Evolutionary conservation across 2,797 vertebrate genomes (phyloP), one percentile per base, ranked within the genome.

Genomic region (Enteromius radiatus): DNA sequence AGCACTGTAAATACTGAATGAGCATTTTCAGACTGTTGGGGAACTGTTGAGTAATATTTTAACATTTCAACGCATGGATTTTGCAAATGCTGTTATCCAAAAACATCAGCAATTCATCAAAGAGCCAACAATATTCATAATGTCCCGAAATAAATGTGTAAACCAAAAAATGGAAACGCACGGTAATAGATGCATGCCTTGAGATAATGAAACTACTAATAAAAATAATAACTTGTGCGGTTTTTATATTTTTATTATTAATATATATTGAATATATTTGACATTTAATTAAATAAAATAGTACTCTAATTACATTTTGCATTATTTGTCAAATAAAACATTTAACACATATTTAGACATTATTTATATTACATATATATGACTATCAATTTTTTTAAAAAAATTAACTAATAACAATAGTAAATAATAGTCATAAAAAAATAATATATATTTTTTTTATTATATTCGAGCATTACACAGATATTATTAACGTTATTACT

Each of bases 1-100:
- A 43, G 41, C 10, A 64, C 38, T 77, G 56, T 47, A 77, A 61
- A 71, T 23, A 43, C 15, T 80, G 78, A 12, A 80, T 31, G 23
- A 59, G 36, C 65, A 56, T 61, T 17, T 59, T 15, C n/a, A 68
- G 38, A 31, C 56, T 43, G 56, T 45, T 63, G 56, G 54, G 59
- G 7, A 74, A 21, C 31, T 14, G 7, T 52, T 21, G 7, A 54
- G 49, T n/a, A n/a, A 78, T 43, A 69, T 56, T 49, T 78, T 49
- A 15, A 45, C 49, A 59, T 41, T 15, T 75, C 21, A 52, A 54
- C 9, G 0, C 1, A 23, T 38, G 49, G n/a, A 8, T 56, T 56
- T 28, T 59, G n/a, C 10, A 49, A 11, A 26, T 17, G 43, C 15
- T 47, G 5, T 67, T 26, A 8, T 28, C 23, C 15, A 70, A 70